Conservation (phyloP, 1,140 invertebrate species). For the Sinella curviseta region DNA sequence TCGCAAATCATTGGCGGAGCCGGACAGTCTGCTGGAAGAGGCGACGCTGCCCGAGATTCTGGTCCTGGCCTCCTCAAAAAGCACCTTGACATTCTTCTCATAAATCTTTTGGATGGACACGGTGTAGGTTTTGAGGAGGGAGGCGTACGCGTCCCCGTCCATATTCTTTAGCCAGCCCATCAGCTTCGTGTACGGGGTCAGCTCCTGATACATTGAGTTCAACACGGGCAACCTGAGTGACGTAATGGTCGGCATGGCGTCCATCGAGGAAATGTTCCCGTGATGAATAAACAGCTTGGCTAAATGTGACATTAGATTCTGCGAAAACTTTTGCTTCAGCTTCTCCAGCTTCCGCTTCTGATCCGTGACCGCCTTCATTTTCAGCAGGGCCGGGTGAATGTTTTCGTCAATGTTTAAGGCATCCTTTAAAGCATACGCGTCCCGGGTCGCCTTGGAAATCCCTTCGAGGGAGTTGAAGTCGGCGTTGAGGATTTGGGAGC, state of each 20-base stretch:
- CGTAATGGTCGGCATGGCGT: constrained; percentile 50
- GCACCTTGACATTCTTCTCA: constrained; percentile 75
- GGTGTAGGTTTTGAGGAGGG: constrained; percentile 78
- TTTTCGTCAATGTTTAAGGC: constrained; percentile 57
- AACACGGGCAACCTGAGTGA: constrained; percentile 76
- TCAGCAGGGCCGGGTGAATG: constrained; percentile 64
- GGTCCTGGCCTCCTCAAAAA: constrained; percentile 74
- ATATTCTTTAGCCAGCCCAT: constrained; percentile 87
- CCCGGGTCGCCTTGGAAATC: constrained; percentile 72
- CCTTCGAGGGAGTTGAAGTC: constrained; percentile 73
- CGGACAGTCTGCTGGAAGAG: constrained; percentile 33
- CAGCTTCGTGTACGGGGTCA: constrained; percentile 79
- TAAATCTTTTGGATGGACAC: constrained; percentile 77
- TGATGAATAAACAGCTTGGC: constrained; percentile 90
- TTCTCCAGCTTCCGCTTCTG: constrained; percentile 82
- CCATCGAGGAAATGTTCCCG: constrained; percentile 44
- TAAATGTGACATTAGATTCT: constrained; percentile 78
- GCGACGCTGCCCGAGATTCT: constrained; percentile 45
- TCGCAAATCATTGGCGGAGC: constrained; percentile 38
- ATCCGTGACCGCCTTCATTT: constrained; percentile 80
- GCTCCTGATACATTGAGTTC: constrained; percentile 74
- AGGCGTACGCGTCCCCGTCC: constrained; percentile 77
- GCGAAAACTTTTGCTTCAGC: constrained; percentile 79
- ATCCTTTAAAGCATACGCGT: constrained; percentile 53
- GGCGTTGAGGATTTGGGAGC: constrained; percentile 72